Evolutionary conservation across 2,113 vertebrate genomes (phyloP).

Genomic region (Rhinopomastus cyanomelas): DNA sequence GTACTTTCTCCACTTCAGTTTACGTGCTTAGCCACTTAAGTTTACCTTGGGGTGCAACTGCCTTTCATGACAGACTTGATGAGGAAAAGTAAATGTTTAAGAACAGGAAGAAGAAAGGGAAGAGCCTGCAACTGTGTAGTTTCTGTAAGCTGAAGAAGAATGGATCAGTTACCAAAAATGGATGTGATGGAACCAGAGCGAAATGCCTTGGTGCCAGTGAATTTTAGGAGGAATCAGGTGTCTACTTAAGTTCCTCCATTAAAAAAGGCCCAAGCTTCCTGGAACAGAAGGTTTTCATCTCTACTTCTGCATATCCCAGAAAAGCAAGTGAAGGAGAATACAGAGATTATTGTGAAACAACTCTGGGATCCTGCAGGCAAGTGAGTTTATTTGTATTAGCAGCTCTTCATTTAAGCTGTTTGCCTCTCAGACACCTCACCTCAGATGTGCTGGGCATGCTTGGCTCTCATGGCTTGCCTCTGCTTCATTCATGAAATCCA

Average conservation of each 20-base stretch:
- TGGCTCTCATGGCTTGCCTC: background rate
- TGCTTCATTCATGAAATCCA: background rate
- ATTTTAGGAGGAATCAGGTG: background rate
- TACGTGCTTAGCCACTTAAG: background rate
- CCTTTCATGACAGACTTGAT: background rate
- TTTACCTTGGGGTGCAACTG: background rate
- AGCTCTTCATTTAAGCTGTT: background rate
- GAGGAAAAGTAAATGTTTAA: background rate
- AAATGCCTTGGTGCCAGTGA: background rate
- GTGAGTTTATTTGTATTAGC: slow-evolving; percentile 12
- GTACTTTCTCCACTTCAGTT: background rate
- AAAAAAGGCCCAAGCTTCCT: slow-evolving; percentile 3
- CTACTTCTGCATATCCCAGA: background rate
- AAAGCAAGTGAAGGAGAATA: background rate
- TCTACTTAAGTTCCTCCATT: background rate
- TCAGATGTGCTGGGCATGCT: background rate
- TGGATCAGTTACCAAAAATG: background rate
- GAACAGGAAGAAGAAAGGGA: background rate
- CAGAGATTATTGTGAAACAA: background rate
- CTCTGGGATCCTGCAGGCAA: background rate
- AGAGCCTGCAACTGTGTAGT: background rate
- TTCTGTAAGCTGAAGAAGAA: background rate
- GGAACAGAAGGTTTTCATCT: background rate
- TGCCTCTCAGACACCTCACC: background rate
- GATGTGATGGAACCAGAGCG: background rate